Evolutionary conservation across 92 coral and sea anemone species (phyloP).

Genomic region (Epizoanthus scotinus): DNA sequence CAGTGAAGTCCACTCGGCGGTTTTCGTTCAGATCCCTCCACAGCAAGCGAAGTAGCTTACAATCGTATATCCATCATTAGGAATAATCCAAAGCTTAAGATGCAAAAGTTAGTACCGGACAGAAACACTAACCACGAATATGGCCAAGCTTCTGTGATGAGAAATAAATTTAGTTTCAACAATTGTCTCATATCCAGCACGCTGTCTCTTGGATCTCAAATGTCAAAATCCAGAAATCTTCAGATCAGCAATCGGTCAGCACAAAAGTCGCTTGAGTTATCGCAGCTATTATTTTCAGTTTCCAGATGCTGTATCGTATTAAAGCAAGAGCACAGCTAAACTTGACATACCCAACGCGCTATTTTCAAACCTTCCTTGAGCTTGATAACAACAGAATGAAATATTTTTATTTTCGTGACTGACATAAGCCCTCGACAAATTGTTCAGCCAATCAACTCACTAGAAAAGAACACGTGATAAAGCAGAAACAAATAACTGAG

Average conservation of each 20-base stretch:
- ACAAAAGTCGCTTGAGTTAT: background rate
- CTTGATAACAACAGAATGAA: background rate
- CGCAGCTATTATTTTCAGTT: background rate
- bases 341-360: too few relatives aligned
- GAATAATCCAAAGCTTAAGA: constrained; percentile 69
- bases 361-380: background rate
- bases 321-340: background rate
- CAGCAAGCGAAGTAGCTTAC: constrained; percentile 21
- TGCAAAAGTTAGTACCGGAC: constrained; percentile 73
- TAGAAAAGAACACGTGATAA: constrained; percentile 13
- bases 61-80: constrained; percentile 76
- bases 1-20: background rate
- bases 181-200: constrained; percentile 48
- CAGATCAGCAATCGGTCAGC: background rate
- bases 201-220: constrained; percentile 7
- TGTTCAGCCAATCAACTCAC: constrained; percentile 22
- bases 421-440: constrained; percentile 34
- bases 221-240: constrained; percentile 16
- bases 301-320: background rate
- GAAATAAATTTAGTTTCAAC: constrained; percentile 76
- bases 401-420: constrained; percentile 24
- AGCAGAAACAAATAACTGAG: background rate
- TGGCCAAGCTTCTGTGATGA: constrained; percentile 82
- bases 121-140: constrained; percentile 73
- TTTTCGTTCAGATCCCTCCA: background rate